Conservation (phyloP, 2,888 invertebrate genomes). For the Phasia obesa region DNA sequence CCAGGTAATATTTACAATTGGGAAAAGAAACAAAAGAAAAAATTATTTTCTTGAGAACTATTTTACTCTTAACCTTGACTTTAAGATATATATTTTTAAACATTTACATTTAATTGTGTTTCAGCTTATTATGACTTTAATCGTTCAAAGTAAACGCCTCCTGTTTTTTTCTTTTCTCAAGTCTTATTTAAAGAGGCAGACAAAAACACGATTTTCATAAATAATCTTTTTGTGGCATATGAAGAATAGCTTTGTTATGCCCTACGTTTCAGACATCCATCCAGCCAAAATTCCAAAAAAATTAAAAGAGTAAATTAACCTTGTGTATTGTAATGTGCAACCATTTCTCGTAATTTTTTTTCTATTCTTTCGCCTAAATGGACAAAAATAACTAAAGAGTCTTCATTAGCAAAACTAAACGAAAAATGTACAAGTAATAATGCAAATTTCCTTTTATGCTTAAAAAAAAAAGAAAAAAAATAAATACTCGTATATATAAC, state of each 20-base stretch:
- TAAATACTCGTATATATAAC: background rate
- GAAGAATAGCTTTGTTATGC: slow-evolving; percentile 57
- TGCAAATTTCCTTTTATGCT: slow-evolving; percentile 66
- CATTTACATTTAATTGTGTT: background rate
- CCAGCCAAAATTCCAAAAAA: slow-evolving; percentile 27
- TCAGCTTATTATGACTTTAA: slow-evolving; percentile 22
- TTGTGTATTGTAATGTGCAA: slow-evolving; percentile 26
- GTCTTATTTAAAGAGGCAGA: slow-evolving; percentile 33
- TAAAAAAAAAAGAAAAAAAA: background rate
- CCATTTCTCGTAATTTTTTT: background rate
- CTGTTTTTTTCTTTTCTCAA: background rate
- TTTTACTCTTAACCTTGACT: slow-evolving; percentile 53
- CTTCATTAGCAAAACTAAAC: slow-evolving; percentile 64
- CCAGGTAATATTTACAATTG: too few relatives aligned
- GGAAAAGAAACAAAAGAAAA: background rate
- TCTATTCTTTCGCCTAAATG: slow-evolving; percentile 8
- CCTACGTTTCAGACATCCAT: background rate
- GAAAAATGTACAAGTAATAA: slow-evolving; percentile 51
- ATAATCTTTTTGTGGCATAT: slow-evolving; percentile 53
- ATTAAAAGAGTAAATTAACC: slow-evolving; percentile 44
- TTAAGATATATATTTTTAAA: background rate
- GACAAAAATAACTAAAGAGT: slow-evolving; percentile 53
- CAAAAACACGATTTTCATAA: slow-evolving; percentile 60
- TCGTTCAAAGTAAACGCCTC: slow-evolving; percentile 34
- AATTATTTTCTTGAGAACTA: slow-evolving; percentile 16